A percentile compares a stretch with the other conserved stretches of the same genome.
These are phyloP conservation scores for Drosophila flavopinicola DNA, from an alignment of 2,888 invertebrate species.

Conservation along the genomic window DNA sequence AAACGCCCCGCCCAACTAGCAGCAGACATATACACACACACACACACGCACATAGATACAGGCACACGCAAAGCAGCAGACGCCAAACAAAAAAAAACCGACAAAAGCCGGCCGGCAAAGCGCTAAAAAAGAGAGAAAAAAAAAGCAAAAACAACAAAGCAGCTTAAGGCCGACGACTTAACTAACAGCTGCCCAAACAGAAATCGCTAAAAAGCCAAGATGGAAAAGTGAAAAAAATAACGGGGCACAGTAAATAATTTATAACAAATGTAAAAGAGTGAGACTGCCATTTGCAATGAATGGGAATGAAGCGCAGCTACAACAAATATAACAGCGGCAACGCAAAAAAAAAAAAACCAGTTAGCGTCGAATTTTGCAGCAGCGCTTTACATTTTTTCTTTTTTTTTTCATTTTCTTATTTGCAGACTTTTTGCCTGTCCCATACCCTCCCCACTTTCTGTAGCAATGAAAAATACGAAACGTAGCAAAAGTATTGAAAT, in stretches of 20 bases:
- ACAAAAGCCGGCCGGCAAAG: conserved; percentile 70
- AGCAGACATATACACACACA: conserved; percentile 21
- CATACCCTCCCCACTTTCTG: conserved; percentile 13
- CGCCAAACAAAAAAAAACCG: conserved; percentile 48
- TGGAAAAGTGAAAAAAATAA: conserved; percentile 41
- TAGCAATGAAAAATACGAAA: conserved; percentile 36
- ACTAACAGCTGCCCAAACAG: conserved; percentile 53
- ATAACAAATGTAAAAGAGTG: conserved; percentile 61
- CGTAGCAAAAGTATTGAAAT: conserved; percentile 32
- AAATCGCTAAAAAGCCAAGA: conserved; percentile 10
- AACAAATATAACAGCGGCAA: conserved; percentile 20
- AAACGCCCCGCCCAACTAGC: conserved; percentile 69
- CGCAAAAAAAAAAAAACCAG: conserved; percentile 58
- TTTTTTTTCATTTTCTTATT: conserved; percentile 25
- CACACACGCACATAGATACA: conserved; percentile 30
- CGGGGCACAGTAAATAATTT: conserved; percentile 68
- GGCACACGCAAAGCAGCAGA: conserved; percentile 40
- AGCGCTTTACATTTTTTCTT: conserved; percentile 32
- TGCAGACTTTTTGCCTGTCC: conserved; percentile 34
- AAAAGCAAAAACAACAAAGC: conserved; percentile 43
- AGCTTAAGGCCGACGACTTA: conserved; percentile 38
- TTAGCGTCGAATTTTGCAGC: conserved; percentile 50
- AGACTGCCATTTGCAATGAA: conserved; percentile 40
- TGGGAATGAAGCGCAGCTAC: conserved; percentile 42
- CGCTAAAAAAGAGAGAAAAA: conserved; percentile 28